Evolutionary conservation across 2,888 invertebrate species (phyloP), one percentile per base, ranked within the genome.

Genomic region (Drosophila parthenogenetica): DNA sequence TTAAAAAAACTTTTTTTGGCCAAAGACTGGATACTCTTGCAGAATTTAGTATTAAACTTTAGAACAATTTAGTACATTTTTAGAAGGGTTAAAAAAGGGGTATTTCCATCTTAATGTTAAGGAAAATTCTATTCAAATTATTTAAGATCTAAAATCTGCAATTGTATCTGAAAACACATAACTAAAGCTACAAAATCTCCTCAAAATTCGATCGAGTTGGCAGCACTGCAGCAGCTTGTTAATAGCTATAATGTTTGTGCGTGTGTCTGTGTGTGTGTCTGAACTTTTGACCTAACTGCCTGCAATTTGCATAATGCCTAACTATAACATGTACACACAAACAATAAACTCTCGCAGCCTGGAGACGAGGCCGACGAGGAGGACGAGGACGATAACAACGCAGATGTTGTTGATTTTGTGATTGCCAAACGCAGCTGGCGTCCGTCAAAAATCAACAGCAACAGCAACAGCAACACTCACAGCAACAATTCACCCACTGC

Each of bases 311-410:
- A 63, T 80, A 45, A 45, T 73, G 70, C 70, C 68, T 88, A 86
- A 80, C 77, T 59, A 51, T 35, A 43, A 37, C 17, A 29, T n/a
- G n/a, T 22, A 22, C 37, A 53, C 37, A 54, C 29, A 29, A 19
- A 25, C 16, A 19, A 16, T 13, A 16, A 40, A 48, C 59, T n/a
- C 45, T 37, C 43, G 16, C 55, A 88, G 82, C 87, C 92, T 79
- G 91, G 90, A 58, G 91, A 90, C 84, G 91, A 91, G 88, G 91
- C 90, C 49, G 90, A 91, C 81, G 91, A 91, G 68, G 87, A 75
- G 5, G 85, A 87, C 37, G 87, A 75, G 5, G 86, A 80, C 55
- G 77, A 73, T 49, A 78, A 62, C 59, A 77, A 70, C 46, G 61
- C 32, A n/a, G 90, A 89, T 58, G 85, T 87, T 53, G 89, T 85